Base-by-base conservation (phyloP, 92 coral and sea anemone genomes). In the Nematostella vectensis region DNA sequence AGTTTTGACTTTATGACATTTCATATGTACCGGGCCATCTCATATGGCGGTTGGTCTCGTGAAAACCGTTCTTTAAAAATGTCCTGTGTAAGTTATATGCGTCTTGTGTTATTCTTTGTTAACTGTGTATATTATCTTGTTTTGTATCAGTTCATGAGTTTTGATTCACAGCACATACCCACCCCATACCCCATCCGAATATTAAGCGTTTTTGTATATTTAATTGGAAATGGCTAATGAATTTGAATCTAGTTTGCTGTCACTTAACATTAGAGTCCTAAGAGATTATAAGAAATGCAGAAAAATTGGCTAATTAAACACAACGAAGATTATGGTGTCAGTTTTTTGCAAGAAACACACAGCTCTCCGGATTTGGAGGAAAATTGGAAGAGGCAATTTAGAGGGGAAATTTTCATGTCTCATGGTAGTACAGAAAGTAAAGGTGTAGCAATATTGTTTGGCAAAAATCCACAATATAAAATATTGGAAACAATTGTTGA, bases 321-420 rank as follows among this genome's bases (percentile, higher is more conserved):
- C 18, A 22, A 45, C 4, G 51, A 22, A 10, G 51, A 45, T 4
- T 4, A 8, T 45, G 51, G 51, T 4, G 23, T 45, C 9, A 45
- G 18, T 11, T 45, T 45, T 45, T 10, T 45, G 23, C 51, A 45
- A 45, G 51, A 45, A 45, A 45, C 51, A 22, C 51, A 45, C 18
- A 10, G 18, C 4, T 45, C 51, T 6, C 51, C 51, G 12, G 51
- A 45, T 19, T 4, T 45, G 12, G 51, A 45, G 23, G 51, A 8
- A 6, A 45, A 22, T 19, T 45, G 51, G 51, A 11, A 19, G 18
- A 45, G 18, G 4, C 18, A 4, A 4, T 45, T 45, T 10, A 11
- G 23, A 17, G 23, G 51, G 4, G 51, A 45, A 10, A 45, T 17
- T 10, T 9, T 45, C 18, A 45, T 45, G 51, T 45, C 23, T 4